Evolutionary conservation across 2,888 invertebrate genomes (phyloP).

Genomic region (Calameuta filiformis): DNA sequence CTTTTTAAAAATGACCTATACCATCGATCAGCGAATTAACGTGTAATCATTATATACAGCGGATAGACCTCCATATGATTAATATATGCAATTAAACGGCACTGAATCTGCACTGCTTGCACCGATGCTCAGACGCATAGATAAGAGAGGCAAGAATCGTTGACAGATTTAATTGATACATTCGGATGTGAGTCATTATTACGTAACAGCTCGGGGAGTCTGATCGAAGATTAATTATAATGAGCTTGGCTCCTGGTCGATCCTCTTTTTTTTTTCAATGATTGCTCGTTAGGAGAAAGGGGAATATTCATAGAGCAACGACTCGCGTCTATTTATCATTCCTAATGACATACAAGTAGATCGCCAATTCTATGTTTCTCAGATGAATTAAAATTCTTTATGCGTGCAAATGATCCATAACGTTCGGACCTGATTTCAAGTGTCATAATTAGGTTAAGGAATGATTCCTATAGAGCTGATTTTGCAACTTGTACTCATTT

Average conservation of each 20-base stretch:
- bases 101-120: neutral
- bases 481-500: neutral
- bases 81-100: neutral
- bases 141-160: neutral
- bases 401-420: neutral
- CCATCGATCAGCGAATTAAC: neutral
- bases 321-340: neutral
- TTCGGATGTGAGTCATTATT: neutral
- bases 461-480: neutral
- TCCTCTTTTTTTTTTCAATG: neutral
- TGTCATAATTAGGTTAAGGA: neutral
- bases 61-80: neutral
- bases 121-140: neutral
- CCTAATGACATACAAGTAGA: neutral
- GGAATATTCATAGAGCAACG: neutral
- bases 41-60: neutral
- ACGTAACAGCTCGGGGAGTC: neutral
- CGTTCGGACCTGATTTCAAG: neutral
- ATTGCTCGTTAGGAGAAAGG: neutral
- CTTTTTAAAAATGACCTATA: neutral
- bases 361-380: neutral
- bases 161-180: neutral
- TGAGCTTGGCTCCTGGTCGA: neutral
- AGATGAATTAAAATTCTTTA: neutral
- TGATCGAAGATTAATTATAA: neutral